Conservation (phyloP, 2,113 vertebrate species). For the western clawed frog (Xenopus tropicalis) region UCB_Xtro_10.0 CM004444.2:163592001-163592500, state of each 20-base stretch:
- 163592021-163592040: no score
- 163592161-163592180: not conserved
- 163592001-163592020: no score
- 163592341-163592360: not conserved
- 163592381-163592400: no score
- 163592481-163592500: no score
- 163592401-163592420: no score
- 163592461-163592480: no score
- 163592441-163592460: no score
- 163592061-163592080: no score
- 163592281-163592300: slow-evolving; percentile 6
- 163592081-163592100: no score
- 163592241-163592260: slow-evolving; percentile 7
- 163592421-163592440: no score
- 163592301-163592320: slow-evolving; percentile 12
- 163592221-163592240: slow-evolving; percentile 14
- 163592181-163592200: not conserved
- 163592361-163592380: no score
- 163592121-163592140: not conserved
- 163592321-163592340: slow-evolving; percentile 15
- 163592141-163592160: not conserved
- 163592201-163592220: not conserved
- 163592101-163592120: not conserved
- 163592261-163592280: slow-evolving; percentile 8
- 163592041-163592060: no score